These are phyloP conservation scores for Thymelicus acteon DNA, from an alignment of 2,888 invertebrate genomes.

Conservation along the genomic window DNA sequence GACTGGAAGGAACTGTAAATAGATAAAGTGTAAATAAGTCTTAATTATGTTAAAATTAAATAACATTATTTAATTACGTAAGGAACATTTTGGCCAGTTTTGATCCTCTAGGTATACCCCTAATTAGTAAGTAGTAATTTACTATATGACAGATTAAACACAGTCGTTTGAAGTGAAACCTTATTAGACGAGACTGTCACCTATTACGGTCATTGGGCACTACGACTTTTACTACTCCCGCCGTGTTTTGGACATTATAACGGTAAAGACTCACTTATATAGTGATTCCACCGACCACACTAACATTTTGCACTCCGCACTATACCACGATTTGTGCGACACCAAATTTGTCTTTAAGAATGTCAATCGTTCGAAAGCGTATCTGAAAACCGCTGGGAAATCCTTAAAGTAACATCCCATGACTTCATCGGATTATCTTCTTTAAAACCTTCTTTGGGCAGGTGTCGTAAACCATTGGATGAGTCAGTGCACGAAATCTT, in stretches of 20 bases:
- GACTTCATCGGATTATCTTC: conserved; percentile 42
- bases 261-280: conserved; percentile 17
- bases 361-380: conserved; percentile 42
- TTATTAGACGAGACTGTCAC: not conserved
- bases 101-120: too few relatives aligned
- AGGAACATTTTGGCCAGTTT: too few relatives aligned
- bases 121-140: too few relatives aligned
- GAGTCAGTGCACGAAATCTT: conserved; percentile 32
- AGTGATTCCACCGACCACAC: conserved; percentile 20
- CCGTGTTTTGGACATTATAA: conserved; percentile 6
- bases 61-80: too few relatives aligned
- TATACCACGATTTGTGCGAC: conserved; percentile 38
- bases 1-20: not conserved
- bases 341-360: conserved; percentile 40
- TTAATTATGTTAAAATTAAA: too few relatives aligned
- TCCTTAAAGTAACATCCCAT: conserved; percentile 37
- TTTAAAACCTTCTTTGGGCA: conserved; percentile 34
- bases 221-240: conserved; percentile 9
- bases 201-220: not conserved
- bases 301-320: conserved; percentile 36
- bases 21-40: too few relatives aligned
- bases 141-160: too few relatives aligned
- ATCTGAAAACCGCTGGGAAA: conserved; percentile 41
- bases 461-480: conserved; percentile 37
- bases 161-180: not conserved